These are phyloP conservation scores for Carcina quercana DNA, from an alignment of 2,888 invertebrate species.

Conservation along the genomic window DNA sequence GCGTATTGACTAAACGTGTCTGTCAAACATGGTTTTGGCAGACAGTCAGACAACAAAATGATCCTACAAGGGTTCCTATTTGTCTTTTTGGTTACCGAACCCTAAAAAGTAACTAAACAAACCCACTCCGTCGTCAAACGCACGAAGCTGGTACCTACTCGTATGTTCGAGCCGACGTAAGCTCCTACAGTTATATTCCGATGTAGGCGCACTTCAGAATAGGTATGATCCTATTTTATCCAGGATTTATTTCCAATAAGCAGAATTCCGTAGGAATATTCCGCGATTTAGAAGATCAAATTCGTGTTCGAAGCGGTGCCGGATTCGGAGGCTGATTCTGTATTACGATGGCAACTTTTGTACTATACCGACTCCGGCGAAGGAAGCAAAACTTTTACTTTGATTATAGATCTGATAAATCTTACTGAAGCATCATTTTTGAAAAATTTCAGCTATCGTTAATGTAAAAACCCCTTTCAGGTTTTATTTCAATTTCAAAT, in stretches of 20 bases:
- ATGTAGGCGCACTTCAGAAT: conserved; percentile 19
- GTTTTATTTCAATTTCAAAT: no score
- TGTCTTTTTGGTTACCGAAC: background rate
- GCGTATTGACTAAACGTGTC: no score
- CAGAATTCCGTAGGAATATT: conserved; percentile 45
- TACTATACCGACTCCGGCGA: no score
- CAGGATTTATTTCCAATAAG: conserved; percentile 60
- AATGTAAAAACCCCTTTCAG: no score
- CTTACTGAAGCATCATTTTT: no score
- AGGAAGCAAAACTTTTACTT: no score
- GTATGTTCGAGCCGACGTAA: background rate
- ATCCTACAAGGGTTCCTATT: background rate
- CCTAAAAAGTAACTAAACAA: background rate
- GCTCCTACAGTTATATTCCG: background rate
- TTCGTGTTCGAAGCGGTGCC: conserved; percentile 30
- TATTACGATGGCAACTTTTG: no score
- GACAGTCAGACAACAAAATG: no score
- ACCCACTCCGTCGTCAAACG: background rate
- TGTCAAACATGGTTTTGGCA: no score
- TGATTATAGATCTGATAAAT: no score
- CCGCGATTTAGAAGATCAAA: conserved; percentile 39
- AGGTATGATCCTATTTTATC: conserved; percentile 53
- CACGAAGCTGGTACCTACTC: background rate
- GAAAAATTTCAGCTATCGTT: no score
- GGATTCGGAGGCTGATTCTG: no score